phyloP scores from a whole-genome alignment of 2,888 invertebrate genomes.

The Lasioglossum oenotherae region DNA sequence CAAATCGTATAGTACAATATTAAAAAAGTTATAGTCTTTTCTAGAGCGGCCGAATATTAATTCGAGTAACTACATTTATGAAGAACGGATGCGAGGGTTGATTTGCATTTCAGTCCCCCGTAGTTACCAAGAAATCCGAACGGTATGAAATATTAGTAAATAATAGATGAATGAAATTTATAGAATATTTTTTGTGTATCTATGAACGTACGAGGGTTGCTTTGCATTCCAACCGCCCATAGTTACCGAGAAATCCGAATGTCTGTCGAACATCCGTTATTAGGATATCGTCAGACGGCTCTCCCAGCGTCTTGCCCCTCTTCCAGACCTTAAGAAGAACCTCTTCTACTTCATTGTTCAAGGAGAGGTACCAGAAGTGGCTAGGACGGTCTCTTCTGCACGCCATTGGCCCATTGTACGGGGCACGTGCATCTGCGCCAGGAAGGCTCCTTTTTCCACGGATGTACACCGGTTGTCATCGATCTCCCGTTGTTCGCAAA shows the following conservation, averaged over 20 bases:
- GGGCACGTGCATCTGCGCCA: slow-evolving; percentile 62
- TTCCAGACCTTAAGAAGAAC: background rate
- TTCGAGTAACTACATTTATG: no score
- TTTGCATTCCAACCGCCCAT: background rate
- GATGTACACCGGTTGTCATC: slow-evolving; percentile 66
- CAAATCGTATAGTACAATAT: no score
- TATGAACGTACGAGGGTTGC: background rate
- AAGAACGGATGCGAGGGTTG: background rate
- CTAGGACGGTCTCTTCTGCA: slow-evolving; percentile 33
- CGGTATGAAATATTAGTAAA: background rate
- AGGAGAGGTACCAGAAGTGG: slow-evolving; percentile 28
- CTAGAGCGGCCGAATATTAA: no score
- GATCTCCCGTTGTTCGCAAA: slow-evolving; percentile 60
- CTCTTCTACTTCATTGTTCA: slow-evolving; percentile 35
- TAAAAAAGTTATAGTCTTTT: no score
- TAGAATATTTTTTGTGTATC: background rate
- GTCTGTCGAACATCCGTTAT: slow-evolving; percentile 24
- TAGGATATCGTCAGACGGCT: background rate
- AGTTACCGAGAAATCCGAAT: background rate
- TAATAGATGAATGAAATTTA: background rate
- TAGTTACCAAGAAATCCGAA: no score
- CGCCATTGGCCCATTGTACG: slow-evolving; percentile 61
- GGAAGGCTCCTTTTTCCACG: slow-evolving; percentile 55
- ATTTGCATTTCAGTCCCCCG: background rate
- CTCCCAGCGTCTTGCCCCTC: slow-evolving; percentile 22